Evolutionary conservation across 2,888 invertebrate genomes (phyloP), one percentile per base, ranked within the genome.

Genomic region (Mystacides longicornis): DNA sequence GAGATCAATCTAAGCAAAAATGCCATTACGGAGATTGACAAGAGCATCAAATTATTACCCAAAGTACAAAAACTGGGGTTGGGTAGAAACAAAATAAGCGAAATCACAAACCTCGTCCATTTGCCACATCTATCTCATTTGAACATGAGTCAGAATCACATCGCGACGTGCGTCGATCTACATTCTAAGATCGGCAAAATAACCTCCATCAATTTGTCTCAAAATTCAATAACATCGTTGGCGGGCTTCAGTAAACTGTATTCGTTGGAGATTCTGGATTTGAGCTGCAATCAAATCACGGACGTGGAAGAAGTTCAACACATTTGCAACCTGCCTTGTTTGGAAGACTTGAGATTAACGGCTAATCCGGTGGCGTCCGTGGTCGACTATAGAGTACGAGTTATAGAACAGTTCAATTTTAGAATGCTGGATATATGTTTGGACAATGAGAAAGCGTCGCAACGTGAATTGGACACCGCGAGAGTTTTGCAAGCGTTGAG

Each of bases 391-490:
- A 81, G 97, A 64, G 87, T 93, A 0, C 89, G 91, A 66, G 89
- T 94, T 2, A 75, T 97, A 62, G 90, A 93, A 64, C 83, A 89
- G 64, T 95, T 97, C 67, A 88, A 89, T 49, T 82, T 84, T 47
- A 80, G 94, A 60, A 90, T 92, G 64, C 74, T 81, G 14, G 90
- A 94, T 68, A 83, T 97, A 33, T 86, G 84, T 66, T 71, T 97
- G 57, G 97, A 98, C 67, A 92, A 90, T 67, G 89, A 92, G 66
- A 87, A 83, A 62, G 87, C 93, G 0, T 86, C 89, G 11, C 88
- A 88, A 65, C 86, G 87, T 63, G 97, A 97, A 69, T 69, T 95
- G 63, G 96, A 97, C 66, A 95, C 92, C 2, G 93, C 95, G 0
- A 84, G 92, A 37, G 89, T 97, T 33, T 73, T 95, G 59, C 88